Evolutionary conservation across 2,888 invertebrate species (phyloP).

Genomic region (Parapristionchus giblindavisi): DNA sequence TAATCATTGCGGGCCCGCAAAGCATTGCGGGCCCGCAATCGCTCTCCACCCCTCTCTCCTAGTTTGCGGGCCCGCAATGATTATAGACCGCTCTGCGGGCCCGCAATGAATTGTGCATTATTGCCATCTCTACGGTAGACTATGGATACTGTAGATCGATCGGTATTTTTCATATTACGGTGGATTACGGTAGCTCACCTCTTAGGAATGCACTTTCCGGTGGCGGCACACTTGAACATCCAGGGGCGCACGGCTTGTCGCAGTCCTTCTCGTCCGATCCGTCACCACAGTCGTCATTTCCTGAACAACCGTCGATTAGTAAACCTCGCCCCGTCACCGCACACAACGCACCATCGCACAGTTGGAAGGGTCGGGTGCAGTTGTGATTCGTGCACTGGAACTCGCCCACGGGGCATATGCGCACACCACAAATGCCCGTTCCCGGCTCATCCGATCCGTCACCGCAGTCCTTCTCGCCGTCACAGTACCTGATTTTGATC

Average conservation of each 20-base stretch:
- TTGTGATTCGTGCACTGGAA: constrained; percentile 93
- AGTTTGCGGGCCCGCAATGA: no score
- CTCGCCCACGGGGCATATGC: constrained; percentile 76
- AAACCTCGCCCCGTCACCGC: background rate
- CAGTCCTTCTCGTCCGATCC: constrained; percentile 67
- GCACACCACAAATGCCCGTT: constrained; percentile 59
- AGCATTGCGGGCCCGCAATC: no score
- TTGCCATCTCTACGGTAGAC: no score
- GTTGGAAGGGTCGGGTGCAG: constrained; percentile 88
- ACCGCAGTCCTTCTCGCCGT: constrained; percentile 82
- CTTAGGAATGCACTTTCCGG: constrained; percentile 79
- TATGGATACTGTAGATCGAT: no score
- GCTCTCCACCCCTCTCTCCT: no score
- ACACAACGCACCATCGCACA: constrained; percentile 80
- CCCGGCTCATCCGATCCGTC: constrained; percentile 89
- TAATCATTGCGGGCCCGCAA: no score
- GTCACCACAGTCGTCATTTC: constrained; percentile 68
- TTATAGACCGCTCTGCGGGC: no score
- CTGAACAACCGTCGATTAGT: no score
- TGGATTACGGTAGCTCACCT: constrained; percentile 73
- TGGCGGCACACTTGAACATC: constrained; percentile 73
- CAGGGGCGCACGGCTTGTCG: constrained; percentile 69
- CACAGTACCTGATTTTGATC: constrained; percentile 50
- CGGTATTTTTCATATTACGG: background rate
- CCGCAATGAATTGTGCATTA: no score